Base-by-base conservation (phyloP, 1,140 invertebrate species). In the Semibalanus balanoides region DNA sequence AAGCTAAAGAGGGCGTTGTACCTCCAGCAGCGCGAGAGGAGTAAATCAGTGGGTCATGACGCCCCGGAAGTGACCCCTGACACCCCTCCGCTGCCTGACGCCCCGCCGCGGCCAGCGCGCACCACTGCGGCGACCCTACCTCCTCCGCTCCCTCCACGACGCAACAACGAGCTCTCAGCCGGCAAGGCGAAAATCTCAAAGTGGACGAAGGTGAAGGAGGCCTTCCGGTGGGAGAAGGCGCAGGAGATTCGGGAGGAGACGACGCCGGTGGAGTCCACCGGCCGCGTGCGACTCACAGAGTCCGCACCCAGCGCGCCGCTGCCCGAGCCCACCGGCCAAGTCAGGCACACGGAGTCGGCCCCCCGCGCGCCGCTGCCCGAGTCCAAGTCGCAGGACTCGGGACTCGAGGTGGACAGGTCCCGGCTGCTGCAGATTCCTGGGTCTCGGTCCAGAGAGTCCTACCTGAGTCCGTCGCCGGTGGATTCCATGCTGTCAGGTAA, bases 201-300 rank as follows among this genome's bases (percentile, higher is more conserved):
- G 80, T 93, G 92, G 92, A 92, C 90, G 0, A 89, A 89, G 82
- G 91, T 93, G 17, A 92, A 92, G 83, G 90, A 91, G 30, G 92
- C 91, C 22, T 91, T 93, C 78, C 90, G 89, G 80, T 92, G 88
- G 89, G 89, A 90, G 79, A 64, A 64, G 51, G 51, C 51, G 51
- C 51, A 64, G 51, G 51, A 74, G 73, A 43, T 74, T 74, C 31
- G 43, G 5, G 75, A 76, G 75, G 75, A 70, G 14, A 22, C 75
- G 75, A 71, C 70, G 73, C 14, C 70, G 22, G 14, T 22, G 51
- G 11, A 64, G 51, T 11, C 51, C 51, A 1, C 51, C 11, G 51
- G 14, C 5, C 5, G 35, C 17, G 5, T 40, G 35, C 35, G 17
- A 17, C 35, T 40, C 35, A 17, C 5, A 40, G 5, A 40, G 35